A percentile compares a stretch with the other conserved stretches of the same genome.
These are phyloP conservation scores for Paramisgurnus dabryanus DNA, from an alignment of 2,113 vertebrate genomes.

Conservation along the genomic window DNA sequence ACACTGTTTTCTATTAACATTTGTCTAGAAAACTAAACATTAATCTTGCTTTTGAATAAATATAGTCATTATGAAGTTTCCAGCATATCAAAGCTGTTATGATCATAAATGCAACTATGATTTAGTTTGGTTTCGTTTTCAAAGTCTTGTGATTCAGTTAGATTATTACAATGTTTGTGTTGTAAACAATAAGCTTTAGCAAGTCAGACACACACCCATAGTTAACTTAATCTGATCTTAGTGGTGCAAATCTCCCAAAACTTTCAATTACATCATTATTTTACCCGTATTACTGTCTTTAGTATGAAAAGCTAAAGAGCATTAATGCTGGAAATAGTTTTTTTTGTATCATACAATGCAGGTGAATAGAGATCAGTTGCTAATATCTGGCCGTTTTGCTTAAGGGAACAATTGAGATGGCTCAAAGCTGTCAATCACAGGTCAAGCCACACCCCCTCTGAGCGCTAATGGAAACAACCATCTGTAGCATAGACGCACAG, in stretches of 20 bases:
- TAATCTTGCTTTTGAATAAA: background rate
- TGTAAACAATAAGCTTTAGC: background rate
- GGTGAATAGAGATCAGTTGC: too few relatives aligned
- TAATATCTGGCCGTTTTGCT: too few relatives aligned
- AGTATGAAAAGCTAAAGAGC: too few relatives aligned
- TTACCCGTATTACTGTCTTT: too few relatives aligned
- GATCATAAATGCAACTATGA: background rate
- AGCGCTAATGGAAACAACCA: background rate
- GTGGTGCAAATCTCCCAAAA: too few relatives aligned
- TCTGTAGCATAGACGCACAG: background rate
- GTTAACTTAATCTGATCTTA: too few relatives aligned
- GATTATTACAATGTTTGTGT: background rate
- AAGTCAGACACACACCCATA: too few relatives aligned
- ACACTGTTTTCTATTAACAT: background rate
- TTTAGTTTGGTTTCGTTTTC: background rate
- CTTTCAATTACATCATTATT: too few relatives aligned
- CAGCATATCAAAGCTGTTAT: too few relatives aligned
- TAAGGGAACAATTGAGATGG: too few relatives aligned
- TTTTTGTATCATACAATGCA: too few relatives aligned
- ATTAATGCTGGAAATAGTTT: too few relatives aligned
- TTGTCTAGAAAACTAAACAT: background rate
- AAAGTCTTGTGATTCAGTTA: constrained; percentile 1
- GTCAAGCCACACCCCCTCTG: background rate
- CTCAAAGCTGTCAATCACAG: background rate
- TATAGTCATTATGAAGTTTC: background rate